A percentile compares a stretch with the other conserved stretches of the same genome.
Conservation (phyloP, 64 coral and sea anemone genomes). For the Montipora efflorescens region DNA sequence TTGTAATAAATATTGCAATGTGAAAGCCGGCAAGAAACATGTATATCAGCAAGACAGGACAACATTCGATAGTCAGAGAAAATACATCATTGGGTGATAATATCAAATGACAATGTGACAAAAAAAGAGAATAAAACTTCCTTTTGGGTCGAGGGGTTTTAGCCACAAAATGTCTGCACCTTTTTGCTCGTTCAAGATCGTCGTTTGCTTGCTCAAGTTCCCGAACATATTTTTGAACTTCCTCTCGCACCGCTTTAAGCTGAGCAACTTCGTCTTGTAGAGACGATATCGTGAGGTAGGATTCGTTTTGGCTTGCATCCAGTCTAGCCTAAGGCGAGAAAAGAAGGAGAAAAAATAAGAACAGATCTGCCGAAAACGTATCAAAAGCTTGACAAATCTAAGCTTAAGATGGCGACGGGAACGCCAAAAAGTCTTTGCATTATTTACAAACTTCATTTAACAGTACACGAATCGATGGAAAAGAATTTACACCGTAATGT, state of each 20-base stretch:
- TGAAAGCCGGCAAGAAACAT: background rate
- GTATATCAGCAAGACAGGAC: background rate
- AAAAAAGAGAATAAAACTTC: background rate
- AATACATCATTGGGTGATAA: background rate
- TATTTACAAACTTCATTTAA: conserved; percentile 55
- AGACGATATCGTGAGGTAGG: conserved; percentile 95
- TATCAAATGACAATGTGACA: background rate
- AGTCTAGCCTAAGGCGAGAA: conserved; percentile 84
- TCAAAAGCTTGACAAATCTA: background rate
- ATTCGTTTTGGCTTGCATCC: conserved; percentile 97
- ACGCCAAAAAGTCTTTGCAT: conserved; percentile 33
- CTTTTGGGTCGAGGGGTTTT: background rate
- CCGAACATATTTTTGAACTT: conserved; percentile 98
- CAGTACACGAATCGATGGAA: conserved; percentile 21
- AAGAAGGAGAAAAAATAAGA: background rate
- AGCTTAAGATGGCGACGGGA: conserved; percentile 5
- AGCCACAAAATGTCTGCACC: conserved; percentile 52
- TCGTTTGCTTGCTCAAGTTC: conserved; percentile 99
- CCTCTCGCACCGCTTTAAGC: conserved; percentile 93
- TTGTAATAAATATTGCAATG: background rate
- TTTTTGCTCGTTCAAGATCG: conserved; percentile 99
- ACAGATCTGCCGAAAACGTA: background rate
- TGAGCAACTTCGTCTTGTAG: conserved; percentile 98
- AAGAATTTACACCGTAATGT: background rate
- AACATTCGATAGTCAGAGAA: conserved; percentile 10